A percentile compares a stretch with the other conserved stretches of the same genome.
Evolutionary conservation across 2,888 invertebrate genomes (phyloP).

Genomic region (Dromius quadrimaculatus): DNA sequence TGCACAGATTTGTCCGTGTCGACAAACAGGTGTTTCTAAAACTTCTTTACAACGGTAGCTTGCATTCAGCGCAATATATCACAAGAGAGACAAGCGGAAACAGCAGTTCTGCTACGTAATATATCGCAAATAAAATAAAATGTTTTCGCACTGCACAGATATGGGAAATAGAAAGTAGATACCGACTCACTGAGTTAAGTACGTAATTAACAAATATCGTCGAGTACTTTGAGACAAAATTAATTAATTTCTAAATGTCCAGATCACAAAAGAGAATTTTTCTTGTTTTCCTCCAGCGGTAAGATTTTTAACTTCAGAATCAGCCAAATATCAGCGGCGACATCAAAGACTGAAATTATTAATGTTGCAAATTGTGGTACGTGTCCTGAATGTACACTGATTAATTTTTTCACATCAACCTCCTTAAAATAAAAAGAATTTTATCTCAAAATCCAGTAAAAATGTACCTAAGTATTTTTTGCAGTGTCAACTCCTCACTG

Average conservation of each 20-base stretch:
- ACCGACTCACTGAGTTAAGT: background rate
- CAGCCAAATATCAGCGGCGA: too few relatives aligned
- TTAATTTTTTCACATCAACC: too few relatives aligned
- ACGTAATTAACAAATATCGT: slow-evolving; percentile 36
- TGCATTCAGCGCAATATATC: slow-evolving; percentile 5
- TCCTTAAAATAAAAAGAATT: too few relatives aligned
- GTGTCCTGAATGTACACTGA: too few relatives aligned
- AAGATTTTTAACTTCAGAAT: too few relatives aligned
- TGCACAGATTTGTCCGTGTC: slow-evolving; percentile 27
- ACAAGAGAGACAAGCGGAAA: slow-evolving; percentile 27
- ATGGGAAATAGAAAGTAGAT: slow-evolving; percentile 41
- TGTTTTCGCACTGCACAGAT: slow-evolving; percentile 12
- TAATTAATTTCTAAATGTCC: background rate
- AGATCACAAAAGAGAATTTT: too few relatives aligned
- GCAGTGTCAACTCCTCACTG: too few relatives aligned
- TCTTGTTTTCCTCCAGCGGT: too few relatives aligned
- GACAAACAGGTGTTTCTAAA: slow-evolving; percentile 37
- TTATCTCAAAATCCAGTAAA: too few relatives aligned
- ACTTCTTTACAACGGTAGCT: slow-evolving; percentile 20
- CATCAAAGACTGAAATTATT: too few relatives aligned
- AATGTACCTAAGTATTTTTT: too few relatives aligned
- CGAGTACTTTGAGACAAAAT: background rate
- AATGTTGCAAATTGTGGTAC: too few relatives aligned
- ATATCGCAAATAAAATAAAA: slow-evolving; percentile 35
- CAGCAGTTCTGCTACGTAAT: slow-evolving; percentile 23